Base-by-base conservation (phyloP, 2,888 invertebrate species). In the Agonopterix subpropinquella region DNA sequence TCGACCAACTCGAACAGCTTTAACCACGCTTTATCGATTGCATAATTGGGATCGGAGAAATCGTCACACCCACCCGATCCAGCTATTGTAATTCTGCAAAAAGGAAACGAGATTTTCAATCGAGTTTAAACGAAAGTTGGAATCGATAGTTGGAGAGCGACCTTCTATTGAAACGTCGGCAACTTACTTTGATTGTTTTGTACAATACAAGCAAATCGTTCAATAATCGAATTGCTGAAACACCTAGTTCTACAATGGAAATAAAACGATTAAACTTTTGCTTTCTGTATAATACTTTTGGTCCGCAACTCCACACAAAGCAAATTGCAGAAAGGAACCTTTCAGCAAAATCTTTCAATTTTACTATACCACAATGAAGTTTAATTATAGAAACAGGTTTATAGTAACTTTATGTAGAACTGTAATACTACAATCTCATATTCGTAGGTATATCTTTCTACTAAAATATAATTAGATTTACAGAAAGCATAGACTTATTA, bases 181-280 rank as follows among this genome's bases (percentile, higher is more conserved):
- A 54, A 56, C 52, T 53, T 49, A 67, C 62, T n/a, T 13, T 63
- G 63, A 78, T 76, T 75, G 73, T 74, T 71, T 71, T 59, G 63
- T 62, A 74, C 74, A 74, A 74, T 76, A 65, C 69, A 65, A 67
- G 62, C 67, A 69, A 76, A 72, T 75, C 68, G 66, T 65, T 66
- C 67, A 64, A 62, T 65, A 59, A 62, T 62, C 58, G 60, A 65
- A 67, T 67, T 65, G 56, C 63, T 60, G 64, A 70, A 64, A 42
- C 11, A 11, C 39, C 63, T 28, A 28, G 28, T 28, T 28, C 7
- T 28, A 28, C 28, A 28, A 28, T 28, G 28, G 28, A 28, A 28
- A 28, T 28, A 28, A 28, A 28, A 28, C 28, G 2, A 28, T 28
- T 28, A 28, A 28, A 5, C 28, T 28, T 28, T 28, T 28, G 28